phyloP scores from a whole-genome alignment of 2,797 vertebrate species.

The Enteromius argenteus region DNA sequence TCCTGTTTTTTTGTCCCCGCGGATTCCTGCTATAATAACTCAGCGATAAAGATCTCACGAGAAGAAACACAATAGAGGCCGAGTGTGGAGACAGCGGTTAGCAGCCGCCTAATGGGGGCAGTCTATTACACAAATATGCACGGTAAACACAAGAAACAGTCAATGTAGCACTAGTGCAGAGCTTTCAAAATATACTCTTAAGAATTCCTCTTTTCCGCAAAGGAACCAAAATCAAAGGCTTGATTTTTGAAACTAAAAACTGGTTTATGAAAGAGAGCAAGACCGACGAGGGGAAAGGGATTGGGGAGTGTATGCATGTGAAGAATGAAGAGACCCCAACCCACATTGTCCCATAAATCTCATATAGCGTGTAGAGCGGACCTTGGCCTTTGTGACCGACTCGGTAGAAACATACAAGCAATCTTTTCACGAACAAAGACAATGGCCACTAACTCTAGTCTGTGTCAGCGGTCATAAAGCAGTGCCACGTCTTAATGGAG shows the following conservation, averaged over 20 bases:
- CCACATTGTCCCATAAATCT: conserved; percentile 67
- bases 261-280: background rate
- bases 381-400: conserved; percentile 69
- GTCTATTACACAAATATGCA: conserved; percentile 63
- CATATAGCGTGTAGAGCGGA: conserved; percentile 67
- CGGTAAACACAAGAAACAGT: conserved; percentile 7
- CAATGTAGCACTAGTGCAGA: background rate
- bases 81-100: conserved; percentile 68
- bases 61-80: conserved; percentile 76
- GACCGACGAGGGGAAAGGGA: background rate
- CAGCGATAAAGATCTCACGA: conserved; percentile 77
- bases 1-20: conserved; percentile 81
- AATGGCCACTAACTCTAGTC: conserved; percentile 61
- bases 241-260: background rate
- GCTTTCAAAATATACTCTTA: background rate
- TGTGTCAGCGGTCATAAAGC: conserved; percentile 65
- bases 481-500: conserved; percentile 73
- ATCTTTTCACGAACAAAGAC: conserved; percentile 73
- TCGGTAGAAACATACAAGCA: conserved; percentile 71
- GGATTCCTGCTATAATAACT: conserved; percentile 79
- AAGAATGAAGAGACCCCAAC: conserved; percentile 36
- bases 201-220: conserved; percentile 19
- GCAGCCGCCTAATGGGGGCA: conserved; percentile 65
- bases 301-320: conserved; percentile 22
- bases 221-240: conserved; percentile 12